These are phyloP conservation scores for Chromobotia macracanthus DNA, from an alignment of 2,797 vertebrate genomes.

Conservation along the genomic window DNA sequence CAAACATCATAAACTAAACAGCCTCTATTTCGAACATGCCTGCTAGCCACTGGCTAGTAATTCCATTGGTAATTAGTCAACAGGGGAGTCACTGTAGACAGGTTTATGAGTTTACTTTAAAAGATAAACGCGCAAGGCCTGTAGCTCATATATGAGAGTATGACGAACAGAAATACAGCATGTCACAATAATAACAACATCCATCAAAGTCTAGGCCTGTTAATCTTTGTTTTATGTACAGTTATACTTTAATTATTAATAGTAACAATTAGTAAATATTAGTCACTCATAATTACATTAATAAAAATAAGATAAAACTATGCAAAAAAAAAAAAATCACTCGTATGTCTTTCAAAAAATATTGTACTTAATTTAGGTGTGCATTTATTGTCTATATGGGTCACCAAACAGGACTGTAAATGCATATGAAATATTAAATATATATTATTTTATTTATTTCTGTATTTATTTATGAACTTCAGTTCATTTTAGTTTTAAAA, in stretches of 20 bases:
- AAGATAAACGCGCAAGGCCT: neutral
- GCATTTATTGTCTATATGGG: too few relatives aligned
- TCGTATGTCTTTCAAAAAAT: too few relatives aligned
- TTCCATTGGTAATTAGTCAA: neutral
- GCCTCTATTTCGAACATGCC: neutral
- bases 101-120: neutral
- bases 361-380: too few relatives aligned
- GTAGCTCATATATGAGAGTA: neutral
- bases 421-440: too few relatives aligned
- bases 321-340: neutral
- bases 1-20: neutral
- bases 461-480: too few relatives aligned
- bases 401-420: too few relatives aligned
- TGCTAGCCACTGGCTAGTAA: neutral
- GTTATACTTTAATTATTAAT: too few relatives aligned
- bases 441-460: too few relatives aligned
- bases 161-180: neutral
- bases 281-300: too few relatives aligned
- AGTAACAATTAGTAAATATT: too few relatives aligned
- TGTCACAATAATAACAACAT: neutral
- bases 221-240: neutral
- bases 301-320: too few relatives aligned
- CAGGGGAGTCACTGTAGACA: neutral
- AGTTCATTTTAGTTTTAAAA: neutral
- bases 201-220: neutral